Base-by-base conservation (phyloP, 2,113 vertebrate genomes). In the Chamaetylas fuelleborni region DNA sequence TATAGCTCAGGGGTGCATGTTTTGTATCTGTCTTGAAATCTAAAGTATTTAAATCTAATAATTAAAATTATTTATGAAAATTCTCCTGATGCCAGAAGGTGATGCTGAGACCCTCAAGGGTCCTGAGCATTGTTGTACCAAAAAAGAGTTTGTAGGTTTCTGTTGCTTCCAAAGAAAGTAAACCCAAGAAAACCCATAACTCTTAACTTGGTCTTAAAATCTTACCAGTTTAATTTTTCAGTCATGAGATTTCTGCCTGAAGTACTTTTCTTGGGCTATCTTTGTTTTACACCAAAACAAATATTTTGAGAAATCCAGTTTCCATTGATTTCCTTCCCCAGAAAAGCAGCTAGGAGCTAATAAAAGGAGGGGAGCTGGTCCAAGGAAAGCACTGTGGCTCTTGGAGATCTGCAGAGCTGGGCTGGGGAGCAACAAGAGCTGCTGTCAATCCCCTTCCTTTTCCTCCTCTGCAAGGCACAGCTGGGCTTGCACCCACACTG, bases 371-470 rank as follows among this genome's bases (percentile, higher is more conserved):
- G 34, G 71, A 82, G 38, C 86, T 81, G 69, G 20, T 97, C 97
- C 97, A 97, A 98, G 92, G 96, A 98, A 98, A 98, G 96, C 96
- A 94, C 45, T 86, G 94, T 79, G 97, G 94, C 94, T 90, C 74
- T 36, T 92, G 61, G 61, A 58, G 77, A 8, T 88, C 95, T 92
- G 84, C 93, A 96, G 95, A 50, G 74, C 95, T 79, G 93, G 89
- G 79, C 89, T 88, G 77, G 82, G 65, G 77, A 96, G 93, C 86
- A 91, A 53, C 90, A 91, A 91, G 97, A 94, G 86, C 48, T 53
- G 28, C 93, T 90, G 91, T 93, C 91, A 92, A 50, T 88, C 95
- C 81, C 85, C 78, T 96, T 67, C 87, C 84, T 84, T 91, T 58
- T 38, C 92, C 81, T 80, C 47, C 0, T 62, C 58, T 80, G 81